Evolutionary conservation across 2,797 vertebrate species (phyloP), one percentile per base, ranked within the genome.

Genomic region (Synaphobranchus kaupii): DNA sequence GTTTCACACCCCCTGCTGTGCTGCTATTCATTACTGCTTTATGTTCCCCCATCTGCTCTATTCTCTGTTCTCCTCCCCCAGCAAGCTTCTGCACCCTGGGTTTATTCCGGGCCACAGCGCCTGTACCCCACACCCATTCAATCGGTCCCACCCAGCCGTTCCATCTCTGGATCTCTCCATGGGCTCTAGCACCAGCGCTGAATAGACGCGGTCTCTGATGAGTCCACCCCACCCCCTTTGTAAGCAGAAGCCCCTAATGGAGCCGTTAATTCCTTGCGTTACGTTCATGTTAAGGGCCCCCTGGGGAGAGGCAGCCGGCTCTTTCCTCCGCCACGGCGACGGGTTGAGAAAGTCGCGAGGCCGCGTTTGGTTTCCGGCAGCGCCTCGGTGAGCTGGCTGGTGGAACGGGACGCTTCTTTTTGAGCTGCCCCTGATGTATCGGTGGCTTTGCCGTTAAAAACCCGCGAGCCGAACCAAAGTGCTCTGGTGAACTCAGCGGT

Each of bases 201-300:
- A 82, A n/a, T 56, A 86, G 76, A 86, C 76, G 3, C 56, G 44
- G 47, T 39, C 73, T 22, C 85, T 90, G 85, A 88, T 90, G 48
- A 50, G 48, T 50, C 48, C 48, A 31, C 84, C 85, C 56, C 56
- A 0, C n/a, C 28, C 66, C n/a, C 89, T n/a, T 39, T 58, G 63
- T 73, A 85, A 50, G 15, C 80, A 20, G 17, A 44, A 39, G 17
- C 78, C 86, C 85, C 63, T n/a, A 15, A 28, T 84, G n/a, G n/a
- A 85, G n/a, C n/a, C 76, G 73, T 52, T 76, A 52, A 63, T 82
- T 80, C 87, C 68, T 52, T 54, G 44, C 76, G 82, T 82, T 71
- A 71, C 28, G 20, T 63, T 66, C 10, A 50, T 6, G 28, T 66
- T 66, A 85, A 88, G 44, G 44, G 28, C 39, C 48, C 48, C 54